phyloP scores from a whole-genome alignment of 2,113 vertebrate genomes.

The Dasyprocta punctata region DNA sequence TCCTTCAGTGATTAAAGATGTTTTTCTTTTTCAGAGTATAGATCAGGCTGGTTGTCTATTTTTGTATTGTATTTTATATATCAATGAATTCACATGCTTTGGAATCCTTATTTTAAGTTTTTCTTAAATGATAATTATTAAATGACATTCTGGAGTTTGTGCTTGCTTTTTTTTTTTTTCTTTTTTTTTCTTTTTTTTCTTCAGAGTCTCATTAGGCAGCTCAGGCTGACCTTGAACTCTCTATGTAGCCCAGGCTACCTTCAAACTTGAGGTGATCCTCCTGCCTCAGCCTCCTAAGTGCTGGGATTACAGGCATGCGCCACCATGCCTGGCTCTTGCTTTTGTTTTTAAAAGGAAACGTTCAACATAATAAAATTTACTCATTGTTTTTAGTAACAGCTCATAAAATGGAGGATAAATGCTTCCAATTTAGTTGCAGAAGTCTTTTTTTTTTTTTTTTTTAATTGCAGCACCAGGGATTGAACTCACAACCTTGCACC shows the following conservation, averaged over 20 bases:
- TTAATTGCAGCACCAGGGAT: too few relatives aligned
- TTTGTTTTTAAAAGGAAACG: not conserved
- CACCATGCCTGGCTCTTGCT: not conserved
- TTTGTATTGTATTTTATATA: not conserved
- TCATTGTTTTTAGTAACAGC: not conserved
- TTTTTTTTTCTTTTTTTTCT: not conserved
- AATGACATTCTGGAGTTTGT: not conserved
- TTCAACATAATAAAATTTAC: not conserved
- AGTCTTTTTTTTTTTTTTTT: too few relatives aligned
- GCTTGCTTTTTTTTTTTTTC: not conserved
- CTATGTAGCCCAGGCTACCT: not conserved
- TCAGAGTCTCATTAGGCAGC: not conserved
- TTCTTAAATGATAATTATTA: not conserved
- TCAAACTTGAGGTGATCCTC: not conserved
- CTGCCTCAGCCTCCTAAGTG: not conserved
- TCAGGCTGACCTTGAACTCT: not conserved
- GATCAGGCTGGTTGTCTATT: not conserved
- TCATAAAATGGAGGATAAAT: not conserved
- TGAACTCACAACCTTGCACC: too few relatives aligned
- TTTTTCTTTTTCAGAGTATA: not conserved
- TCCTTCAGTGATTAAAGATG: not conserved
- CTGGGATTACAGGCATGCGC: not conserved
- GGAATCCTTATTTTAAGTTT: not conserved
- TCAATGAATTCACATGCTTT: constrained; percentile 7
- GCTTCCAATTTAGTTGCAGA: constrained; percentile 23